Evolutionary conservation across 2,888 invertebrate genomes (phyloP), one percentile per base, ranked within the genome.

Genomic region (Lypha dubia): DNA sequence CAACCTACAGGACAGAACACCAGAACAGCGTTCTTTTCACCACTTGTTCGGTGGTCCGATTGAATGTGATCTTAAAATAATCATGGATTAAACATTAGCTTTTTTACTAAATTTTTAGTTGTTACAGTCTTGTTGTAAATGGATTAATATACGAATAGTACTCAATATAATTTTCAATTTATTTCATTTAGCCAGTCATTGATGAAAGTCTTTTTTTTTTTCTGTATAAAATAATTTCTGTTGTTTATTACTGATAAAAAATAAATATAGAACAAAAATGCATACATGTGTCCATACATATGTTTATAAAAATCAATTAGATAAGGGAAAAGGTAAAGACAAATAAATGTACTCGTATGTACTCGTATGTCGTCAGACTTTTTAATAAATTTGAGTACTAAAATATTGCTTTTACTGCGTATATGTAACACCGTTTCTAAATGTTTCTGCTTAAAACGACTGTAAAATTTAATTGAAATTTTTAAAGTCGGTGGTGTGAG

Each of bases 301-400:
- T 15, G 44, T 46, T 6, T 22, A 53, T 41, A 44, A 65, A 75
- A 56, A 65, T 22, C 28, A 63, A 56, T 65, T 75, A 41, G 65
- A 75, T 75, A 75, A 75, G 53, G 32, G 65, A 75, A 65, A 75
- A 75, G 53, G 32, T 44, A 20, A 22, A 41, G 24, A n/a, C 20
- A 22, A 22, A 60, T 60, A 62, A n/a, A n/a, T n/a, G n/a, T n/a
- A n/a, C n/a, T n/a, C n/a, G n/a, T n/a, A n/a, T n/a, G n/a, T n/a
- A n/a, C n/a, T n/a, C n/a, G n/a, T 22, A 73, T 15, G 13, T 60
- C 35, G 60, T 32, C 60, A 35, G 35, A n/a, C n/a, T 62, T 35
- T 74, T 24, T n/a, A 74, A 62, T 51, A 62, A 17, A 2, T 44
- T 22, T 56, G 22, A 44, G 46, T 24, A 24, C 15, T 22, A 51